Evolutionary conservation across 2,113 vertebrate species (phyloP).

Genomic region (Ascaphus truei): DNA sequence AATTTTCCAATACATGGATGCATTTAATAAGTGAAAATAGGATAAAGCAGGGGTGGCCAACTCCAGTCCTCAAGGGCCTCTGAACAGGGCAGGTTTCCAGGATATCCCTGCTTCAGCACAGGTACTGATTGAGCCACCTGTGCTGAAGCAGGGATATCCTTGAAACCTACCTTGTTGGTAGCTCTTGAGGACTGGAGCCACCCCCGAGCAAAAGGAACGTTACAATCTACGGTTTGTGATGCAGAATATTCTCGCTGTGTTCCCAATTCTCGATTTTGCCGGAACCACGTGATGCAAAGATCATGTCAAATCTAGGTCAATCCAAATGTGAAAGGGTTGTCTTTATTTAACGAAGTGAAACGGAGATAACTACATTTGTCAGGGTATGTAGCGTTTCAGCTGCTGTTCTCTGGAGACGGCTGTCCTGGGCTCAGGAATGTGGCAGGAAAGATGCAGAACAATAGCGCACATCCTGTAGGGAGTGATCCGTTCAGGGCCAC

Average conservation of each 20-base stretch:
- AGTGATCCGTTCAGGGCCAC: neutral
- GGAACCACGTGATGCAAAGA: neutral
- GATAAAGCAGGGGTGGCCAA: too few species aligned
- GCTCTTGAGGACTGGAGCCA: too few species aligned
- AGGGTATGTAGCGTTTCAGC: neutral
- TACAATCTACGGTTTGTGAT: neutral
- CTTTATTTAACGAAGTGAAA: neutral
- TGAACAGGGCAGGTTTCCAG: too few species aligned
- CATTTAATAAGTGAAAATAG: too few species aligned
- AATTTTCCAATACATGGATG: too few species aligned
- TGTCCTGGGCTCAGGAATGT: constrained; percentile 10
- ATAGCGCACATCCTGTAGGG: constrained; percentile 6
- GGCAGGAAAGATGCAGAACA: constrained; percentile 25
- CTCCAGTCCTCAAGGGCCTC: too few species aligned
- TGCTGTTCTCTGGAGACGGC: neutral
- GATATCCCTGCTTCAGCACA: too few species aligned
- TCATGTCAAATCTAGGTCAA: constrained; percentile 8
- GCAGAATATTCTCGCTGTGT: neutral
- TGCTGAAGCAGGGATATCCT: too few species aligned
- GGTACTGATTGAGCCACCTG: too few species aligned
- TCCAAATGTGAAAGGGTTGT: neutral
- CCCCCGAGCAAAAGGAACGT: too few species aligned
- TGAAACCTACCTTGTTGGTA: too few species aligned
- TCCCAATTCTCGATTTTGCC: neutral
- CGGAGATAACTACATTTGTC: neutral